These are phyloP conservation scores for Gymnocheta viridis DNA, from an alignment of 2,888 invertebrate species.

Conservation along the genomic window DNA sequence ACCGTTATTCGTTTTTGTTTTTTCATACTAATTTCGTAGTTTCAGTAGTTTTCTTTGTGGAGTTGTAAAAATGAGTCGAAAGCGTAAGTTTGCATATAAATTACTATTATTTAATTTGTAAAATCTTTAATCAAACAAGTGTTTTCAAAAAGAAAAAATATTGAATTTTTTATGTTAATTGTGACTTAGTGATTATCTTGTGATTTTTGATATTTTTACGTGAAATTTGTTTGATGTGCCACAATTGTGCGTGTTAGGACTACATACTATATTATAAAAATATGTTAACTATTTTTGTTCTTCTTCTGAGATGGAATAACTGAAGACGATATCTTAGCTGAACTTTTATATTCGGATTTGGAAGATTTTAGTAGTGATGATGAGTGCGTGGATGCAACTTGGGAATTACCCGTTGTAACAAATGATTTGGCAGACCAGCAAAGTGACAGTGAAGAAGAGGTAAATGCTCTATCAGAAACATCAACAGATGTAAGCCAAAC, in stretches of 20 bases:
- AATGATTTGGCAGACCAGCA: slow-evolving; percentile 30
- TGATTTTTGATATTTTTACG: slow-evolving; percentile 32
- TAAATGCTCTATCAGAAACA: slow-evolving; percentile 23
- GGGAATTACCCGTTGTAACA: slow-evolving; percentile 30
- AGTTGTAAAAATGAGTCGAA: slow-evolving; percentile 55
- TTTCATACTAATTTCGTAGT: slow-evolving; percentile 18
- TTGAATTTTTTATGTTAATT: slow-evolving; percentile 33
- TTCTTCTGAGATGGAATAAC: slow-evolving; percentile 42
- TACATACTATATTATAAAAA: slow-evolving; percentile 50
- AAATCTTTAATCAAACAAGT: slow-evolving; percentile 39
- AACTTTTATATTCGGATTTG: slow-evolving; percentile 53
- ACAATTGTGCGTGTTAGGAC: slow-evolving; percentile 59
- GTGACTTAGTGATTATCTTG: slow-evolving; percentile 36
- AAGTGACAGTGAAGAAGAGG: slow-evolving; percentile 35
- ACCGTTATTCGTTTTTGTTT: slow-evolving; percentile 8
- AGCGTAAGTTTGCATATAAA: slow-evolving; percentile 49
- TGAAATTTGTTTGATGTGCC: slow-evolving; percentile 33
- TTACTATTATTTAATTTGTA: slow-evolving; percentile 38
- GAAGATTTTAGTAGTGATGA: slow-evolving; percentile 61
- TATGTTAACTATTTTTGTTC: slow-evolving; percentile 41
- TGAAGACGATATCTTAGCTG: slow-evolving; percentile 52
- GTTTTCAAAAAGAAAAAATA: slow-evolving; percentile 48
- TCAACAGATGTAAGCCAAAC: slow-evolving; percentile 46
- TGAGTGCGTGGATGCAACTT: slow-evolving; percentile 47
- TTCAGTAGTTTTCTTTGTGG: slow-evolving; percentile 27